phyloP scores from a whole-genome alignment of 1,140 invertebrate species.

The Papilio polytes region DNA sequence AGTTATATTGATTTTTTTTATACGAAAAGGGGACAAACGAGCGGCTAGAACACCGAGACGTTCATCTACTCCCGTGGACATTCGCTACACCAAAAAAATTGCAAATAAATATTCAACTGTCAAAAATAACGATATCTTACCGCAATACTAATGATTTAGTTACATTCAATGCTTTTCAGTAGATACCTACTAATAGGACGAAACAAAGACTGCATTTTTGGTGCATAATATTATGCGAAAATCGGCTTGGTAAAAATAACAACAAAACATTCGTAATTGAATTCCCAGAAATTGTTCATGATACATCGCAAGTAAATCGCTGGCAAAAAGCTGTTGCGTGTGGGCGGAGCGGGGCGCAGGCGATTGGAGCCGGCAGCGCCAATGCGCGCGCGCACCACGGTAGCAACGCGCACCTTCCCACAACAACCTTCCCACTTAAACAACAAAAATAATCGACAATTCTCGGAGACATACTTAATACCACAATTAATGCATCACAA shows the following conservation, averaged over 20 bases:
- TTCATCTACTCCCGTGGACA: no score
- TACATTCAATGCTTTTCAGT: background rate
- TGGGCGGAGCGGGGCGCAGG: conserved; percentile 53
- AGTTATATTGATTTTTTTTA: no score
- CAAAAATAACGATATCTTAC: background rate
- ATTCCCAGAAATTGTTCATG: conserved; percentile 34
- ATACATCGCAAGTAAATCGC: conserved; percentile 32
- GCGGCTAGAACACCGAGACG: no score
- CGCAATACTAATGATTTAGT: background rate
- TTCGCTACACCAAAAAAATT: no score
- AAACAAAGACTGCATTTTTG: background rate
- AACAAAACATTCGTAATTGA: conserved; percentile 2
- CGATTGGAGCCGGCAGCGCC: conserved; percentile 69
- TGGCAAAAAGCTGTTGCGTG: conserved; percentile 47
- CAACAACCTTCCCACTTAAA: conserved; percentile 21
- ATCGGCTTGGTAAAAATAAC: conserved; percentile 2
- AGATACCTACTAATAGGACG: background rate
- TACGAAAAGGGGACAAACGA: no score
- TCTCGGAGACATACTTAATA: conserved; percentile 37
- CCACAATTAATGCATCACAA: conserved; percentile 30
- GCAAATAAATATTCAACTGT: background rate
- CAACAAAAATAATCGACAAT: background rate
- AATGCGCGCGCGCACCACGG: conserved; percentile 76
- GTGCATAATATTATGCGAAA: background rate
- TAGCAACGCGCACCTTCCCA: conserved; percentile 48